Conservation (phyloP, 2,113 vertebrate genomes). For the Cepphus grylle region DNA sequence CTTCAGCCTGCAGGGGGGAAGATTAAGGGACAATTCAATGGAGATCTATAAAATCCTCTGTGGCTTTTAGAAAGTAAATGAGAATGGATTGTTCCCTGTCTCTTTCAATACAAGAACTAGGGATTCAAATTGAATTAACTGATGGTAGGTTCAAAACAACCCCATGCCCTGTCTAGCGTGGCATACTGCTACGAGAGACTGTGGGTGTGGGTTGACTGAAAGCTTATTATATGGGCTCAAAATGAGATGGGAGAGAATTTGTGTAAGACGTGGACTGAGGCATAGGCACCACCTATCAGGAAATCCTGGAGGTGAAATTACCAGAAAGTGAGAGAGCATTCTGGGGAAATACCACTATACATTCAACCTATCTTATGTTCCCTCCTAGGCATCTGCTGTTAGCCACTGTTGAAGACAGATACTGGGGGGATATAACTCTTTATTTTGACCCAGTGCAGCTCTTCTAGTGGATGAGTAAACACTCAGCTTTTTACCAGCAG, state of each 20-base stretch:
- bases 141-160: not conserved
- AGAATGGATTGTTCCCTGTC: not conserved
- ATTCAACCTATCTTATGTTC: not conserved
- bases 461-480: not conserved
- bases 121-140: not conserved
- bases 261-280: not conserved
- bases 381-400: not conserved
- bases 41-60: not conserved
- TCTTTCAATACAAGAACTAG: not conserved
- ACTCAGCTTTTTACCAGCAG: not conserved
- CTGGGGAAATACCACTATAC: not conserved
- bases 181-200: not conserved
- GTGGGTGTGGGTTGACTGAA: not conserved
- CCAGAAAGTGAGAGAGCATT: not conserved
- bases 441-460: not conserved
- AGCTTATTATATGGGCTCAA: not conserved
- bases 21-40: not conserved
- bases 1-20: not conserved
- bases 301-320: not conserved
- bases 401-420: not conserved
- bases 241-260: not conserved
- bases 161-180: not conserved
- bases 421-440: not conserved
- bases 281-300: not conserved
- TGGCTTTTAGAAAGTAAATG: not conserved